Base-by-base conservation (phyloP, 2,888 invertebrate genomes). In the Ypsolopha sequella region DNA sequence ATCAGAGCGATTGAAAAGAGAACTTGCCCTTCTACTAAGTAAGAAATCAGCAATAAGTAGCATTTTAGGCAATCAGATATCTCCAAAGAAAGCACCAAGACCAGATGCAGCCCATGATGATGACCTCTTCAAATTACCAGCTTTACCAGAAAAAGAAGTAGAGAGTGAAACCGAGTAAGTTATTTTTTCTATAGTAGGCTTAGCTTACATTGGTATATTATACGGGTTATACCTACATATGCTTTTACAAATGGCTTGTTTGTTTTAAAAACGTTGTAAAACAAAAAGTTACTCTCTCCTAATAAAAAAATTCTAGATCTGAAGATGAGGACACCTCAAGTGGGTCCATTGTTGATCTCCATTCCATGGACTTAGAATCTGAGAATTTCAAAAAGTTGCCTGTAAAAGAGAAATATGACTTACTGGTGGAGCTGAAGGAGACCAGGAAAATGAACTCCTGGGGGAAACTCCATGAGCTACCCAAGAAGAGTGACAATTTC, bases 361-460 rank as follows among this genome's bases (percentile, higher is more conserved):
- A 95, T 67, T 88, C 90, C 2, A 90, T 97, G 41, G 94, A 98
- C 81, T 89, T 95, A 24, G 90, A 92, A 52, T 94, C 94, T 50
- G 87, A 89, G 4, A 90, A 93, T 56, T 98, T 98, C 70, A 91
- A 91, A 66, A 88, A 88, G 34, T 78, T 98, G 53, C 96, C 97
- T 3, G 88, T 93, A 0, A 96, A 97, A 74, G 92, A 96, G n/a
- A 92, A 96, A 53, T 96, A 96, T 81, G 98, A 98, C 71, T 92
- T 98, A 60, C 88, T 99, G 2, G 89, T 92, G 10, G 97, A 98
- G 63, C 88, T 98, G 55, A 96, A 95, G 74, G 97, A 97, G 72
- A 94, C 94, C 1, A 90, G 95, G 56, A 98, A 97, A 73, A 94
- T 94, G 79, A 94, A 92, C 60, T 95, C 95, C 2, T 96, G 97